A percentile compares a stretch with the other conserved stretches of the same genome.
phyloP scores from a whole-genome alignment of 2,113 vertebrate species.

The Hylia prasina region DNA sequence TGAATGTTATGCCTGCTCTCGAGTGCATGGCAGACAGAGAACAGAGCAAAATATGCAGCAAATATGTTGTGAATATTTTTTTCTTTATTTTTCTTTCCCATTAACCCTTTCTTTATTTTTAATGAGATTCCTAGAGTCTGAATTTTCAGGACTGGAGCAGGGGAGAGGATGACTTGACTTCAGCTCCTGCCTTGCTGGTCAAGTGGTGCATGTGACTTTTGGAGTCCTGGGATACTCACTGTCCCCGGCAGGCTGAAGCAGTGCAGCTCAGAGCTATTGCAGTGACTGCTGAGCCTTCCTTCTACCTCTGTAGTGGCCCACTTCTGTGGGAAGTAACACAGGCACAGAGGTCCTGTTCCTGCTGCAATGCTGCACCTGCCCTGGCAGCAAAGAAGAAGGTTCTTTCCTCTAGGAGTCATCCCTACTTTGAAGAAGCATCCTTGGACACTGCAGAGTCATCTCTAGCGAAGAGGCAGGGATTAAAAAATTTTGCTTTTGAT shows the following conservation, averaged over 20 bases:
- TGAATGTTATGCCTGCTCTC: not conserved
- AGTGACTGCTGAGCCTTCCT: not conserved
- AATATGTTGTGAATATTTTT: not conserved
- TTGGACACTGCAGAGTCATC: not conserved
- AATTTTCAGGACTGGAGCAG: not conserved
- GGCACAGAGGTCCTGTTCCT: not conserved
- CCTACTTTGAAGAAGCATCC: not conserved
- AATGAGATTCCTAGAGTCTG: not conserved
- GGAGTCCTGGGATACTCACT: not conserved
- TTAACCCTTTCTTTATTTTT: not conserved
- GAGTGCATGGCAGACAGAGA: not conserved
- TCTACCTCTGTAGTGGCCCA: not conserved
- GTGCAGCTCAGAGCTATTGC: not conserved
- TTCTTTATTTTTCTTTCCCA: not conserved
- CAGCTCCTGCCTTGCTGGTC: not conserved
- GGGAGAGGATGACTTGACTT: not conserved
- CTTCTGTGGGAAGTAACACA: not conserved
- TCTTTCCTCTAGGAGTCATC: not conserved
- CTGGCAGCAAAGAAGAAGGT: not conserved
- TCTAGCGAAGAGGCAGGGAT: not conserved
- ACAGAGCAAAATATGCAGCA: not conserved
- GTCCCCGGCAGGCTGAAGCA: not conserved
- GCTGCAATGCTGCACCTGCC: not conserved
- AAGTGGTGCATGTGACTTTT: rapidly evolving
- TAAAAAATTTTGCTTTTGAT: not conserved